Conservation (phyloP, 2,113 vertebrate genomes). For the Amblyornis subalaris region DNA sequence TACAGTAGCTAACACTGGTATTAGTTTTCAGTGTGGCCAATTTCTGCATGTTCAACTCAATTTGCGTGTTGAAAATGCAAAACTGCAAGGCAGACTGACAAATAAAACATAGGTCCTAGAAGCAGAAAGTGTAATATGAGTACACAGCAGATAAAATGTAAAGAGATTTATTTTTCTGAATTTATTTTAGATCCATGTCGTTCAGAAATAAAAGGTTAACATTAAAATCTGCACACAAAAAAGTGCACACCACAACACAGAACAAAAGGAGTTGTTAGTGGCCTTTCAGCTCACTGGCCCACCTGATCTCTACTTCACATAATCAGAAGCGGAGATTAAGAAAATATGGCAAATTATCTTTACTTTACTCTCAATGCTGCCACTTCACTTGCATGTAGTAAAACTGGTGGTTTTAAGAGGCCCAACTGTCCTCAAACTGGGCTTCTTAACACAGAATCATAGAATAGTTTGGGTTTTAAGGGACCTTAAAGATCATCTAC, state of each 20-base stretch:
- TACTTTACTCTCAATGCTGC: not conserved
- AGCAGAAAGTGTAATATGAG: not conserved
- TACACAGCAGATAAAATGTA: not conserved
- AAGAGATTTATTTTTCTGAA: not conserved
- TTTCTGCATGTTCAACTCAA: not conserved
- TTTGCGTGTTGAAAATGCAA: rapidly evolving
- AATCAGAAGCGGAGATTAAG: not conserved
- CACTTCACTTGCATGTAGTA: not conserved
- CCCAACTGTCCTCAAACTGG: not conserved
- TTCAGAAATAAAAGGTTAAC: not conserved
- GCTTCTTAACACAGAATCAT: not conserved
- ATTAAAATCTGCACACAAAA: not conserved
- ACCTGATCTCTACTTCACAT: not conserved
- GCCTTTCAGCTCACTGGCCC: not conserved
- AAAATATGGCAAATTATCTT: not conserved
- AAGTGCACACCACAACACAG: not conserved
- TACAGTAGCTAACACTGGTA: rapidly evolving
- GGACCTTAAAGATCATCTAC: not conserved
- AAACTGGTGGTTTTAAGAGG: not conserved
- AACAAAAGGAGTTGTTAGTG: rapidly evolving
- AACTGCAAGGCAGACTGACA: not conserved
- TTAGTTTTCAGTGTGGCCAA: not conserved
- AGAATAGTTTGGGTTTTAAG: not conserved
- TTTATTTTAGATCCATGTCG: not conserved
- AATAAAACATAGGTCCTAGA: not conserved